Evolutionary conservation across 2,888 invertebrate species (phyloP), one percentile per base, ranked within the genome.

Genomic region (Conomelus anceps): DNA sequence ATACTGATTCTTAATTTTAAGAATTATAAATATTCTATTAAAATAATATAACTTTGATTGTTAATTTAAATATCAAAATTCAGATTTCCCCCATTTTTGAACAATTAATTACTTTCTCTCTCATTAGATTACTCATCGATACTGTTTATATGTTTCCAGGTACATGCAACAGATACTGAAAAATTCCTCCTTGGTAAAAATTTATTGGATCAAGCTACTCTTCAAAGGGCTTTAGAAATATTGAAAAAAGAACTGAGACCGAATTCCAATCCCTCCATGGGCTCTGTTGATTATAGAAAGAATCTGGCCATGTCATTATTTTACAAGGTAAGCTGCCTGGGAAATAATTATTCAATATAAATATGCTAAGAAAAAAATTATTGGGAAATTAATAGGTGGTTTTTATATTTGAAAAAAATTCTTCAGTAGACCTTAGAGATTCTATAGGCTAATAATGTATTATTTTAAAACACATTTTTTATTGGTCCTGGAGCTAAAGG

Each of bases 281-380:
- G 96, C 0, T 85, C 84, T 84, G 89, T 89, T 17, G 85, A 85
- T 23, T 97, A 96, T 92, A 94, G 97, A 26, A 96, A 95, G 91
- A 94, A 94, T 20, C 93, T 98, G 11, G 96, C 97, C 0, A 94
- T 96, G 89, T 95, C 96, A 4, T 93, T 98, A 23, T 96, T 98
- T 92, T 98, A 97, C 93, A 98, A 97, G 95, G 97, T 96, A 92
- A 23, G 86, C n/a, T n/a, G 20, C 34, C n/a, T n/a, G n/a, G n/a
- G n/a, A n/a, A n/a, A n/a, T n/a, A n/a, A n/a, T n/a, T n/a, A n/a
- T n/a, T n/a, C n/a, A n/a, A n/a, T n/a, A n/a, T n/a, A n/a, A n/a
- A n/a, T n/a, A n/a, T n/a, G n/a, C n/a, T n/a, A n/a, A n/a, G n/a
- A n/a, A n/a, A n/a, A n/a, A n/a, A n/a, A n/a, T n/a, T n/a, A n/a